Percentiles rank a stretch among this genome's conserved stretches.
Conservation (phyloP, 2,888 invertebrate genomes). For the Watsonalla binaria region DNA sequence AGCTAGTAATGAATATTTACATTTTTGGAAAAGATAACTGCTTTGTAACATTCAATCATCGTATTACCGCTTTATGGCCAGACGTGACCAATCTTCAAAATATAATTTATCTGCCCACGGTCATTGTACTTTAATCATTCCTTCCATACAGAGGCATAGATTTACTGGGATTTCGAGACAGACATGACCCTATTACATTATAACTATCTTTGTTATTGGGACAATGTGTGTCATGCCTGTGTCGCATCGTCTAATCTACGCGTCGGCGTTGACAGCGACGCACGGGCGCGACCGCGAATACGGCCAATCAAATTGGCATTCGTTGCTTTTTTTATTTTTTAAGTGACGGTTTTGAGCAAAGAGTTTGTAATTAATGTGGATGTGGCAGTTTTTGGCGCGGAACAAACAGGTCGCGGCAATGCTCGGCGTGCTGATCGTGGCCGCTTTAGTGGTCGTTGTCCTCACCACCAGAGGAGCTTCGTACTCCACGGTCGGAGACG, state of each 20-base stretch:
- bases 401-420: conserved; percentile 69
- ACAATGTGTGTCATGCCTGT: conserved; percentile 61
- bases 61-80: too few relatives aligned
- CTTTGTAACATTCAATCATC: too few relatives aligned
- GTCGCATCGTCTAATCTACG: conserved; percentile 56
- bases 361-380: conserved; percentile 31
- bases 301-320: conserved; percentile 4
- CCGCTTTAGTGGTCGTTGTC: conserved; percentile 54
- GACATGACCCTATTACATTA: conserved; percentile 49
- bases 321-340: conserved; percentile 6
- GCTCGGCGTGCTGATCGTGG: conserved; percentile 54
- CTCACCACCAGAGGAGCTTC: conserved; percentile 50
- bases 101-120: not conserved
- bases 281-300: conserved; percentile 33
- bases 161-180: conserved; percentile 22
- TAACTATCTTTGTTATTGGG: conserved; percentile 63
- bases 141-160: not conserved
- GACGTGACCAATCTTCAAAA: too few relatives aligned
- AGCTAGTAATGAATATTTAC: too few relatives aligned
- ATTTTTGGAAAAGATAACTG: too few relatives aligned
- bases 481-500: conserved; percentile 25
- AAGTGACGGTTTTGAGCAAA: not conserved
- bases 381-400: conserved; percentile 66
- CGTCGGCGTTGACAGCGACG: conserved; percentile 36
- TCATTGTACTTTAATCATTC: not conserved